Evolutionary conservation across 2,113 vertebrate genomes (phyloP).

Genomic region (Meleagris gallopavo): DNA sequence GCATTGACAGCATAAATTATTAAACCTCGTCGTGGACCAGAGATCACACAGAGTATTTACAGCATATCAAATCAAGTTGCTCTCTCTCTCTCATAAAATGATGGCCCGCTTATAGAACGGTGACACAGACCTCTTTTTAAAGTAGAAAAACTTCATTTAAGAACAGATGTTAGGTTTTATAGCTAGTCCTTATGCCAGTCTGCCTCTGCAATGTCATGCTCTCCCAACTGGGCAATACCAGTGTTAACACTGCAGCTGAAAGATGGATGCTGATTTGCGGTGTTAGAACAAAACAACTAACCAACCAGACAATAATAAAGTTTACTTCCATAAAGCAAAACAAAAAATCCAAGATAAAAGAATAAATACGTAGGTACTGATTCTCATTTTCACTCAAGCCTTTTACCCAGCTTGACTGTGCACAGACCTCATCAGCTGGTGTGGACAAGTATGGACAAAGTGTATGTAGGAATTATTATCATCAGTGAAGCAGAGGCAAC

Average conservation of each 20-base stretch:
- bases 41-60: not conserved
- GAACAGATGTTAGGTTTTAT: not conserved
- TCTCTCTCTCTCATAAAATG: not conserved
- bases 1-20: rapidly evolving
- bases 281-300: not conserved
- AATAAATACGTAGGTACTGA: rapidly evolving
- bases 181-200: not conserved
- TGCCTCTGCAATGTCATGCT: rapidly evolving
- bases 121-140: not conserved
- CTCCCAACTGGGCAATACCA: not conserved
- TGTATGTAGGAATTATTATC: not conserved
- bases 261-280: not conserved
- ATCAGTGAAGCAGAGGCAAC: not conserved
- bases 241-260: not conserved
- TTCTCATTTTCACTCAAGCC: not conserved
- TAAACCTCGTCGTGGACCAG: not conserved
- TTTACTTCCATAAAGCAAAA: not conserved
- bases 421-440: not conserved
- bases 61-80: not conserved
- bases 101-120: not conserved
- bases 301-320: not conserved
- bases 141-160: not conserved
- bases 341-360: not conserved
- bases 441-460: too few relatives aligned
- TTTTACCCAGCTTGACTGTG: not conserved